A percentile compares a stretch with the other conserved stretches of the same genome.
These are phyloP conservation scores for Diadophis punctatus DNA, from an alignment of 2,113 vertebrate genomes.

Conservation along the genomic window DNA sequence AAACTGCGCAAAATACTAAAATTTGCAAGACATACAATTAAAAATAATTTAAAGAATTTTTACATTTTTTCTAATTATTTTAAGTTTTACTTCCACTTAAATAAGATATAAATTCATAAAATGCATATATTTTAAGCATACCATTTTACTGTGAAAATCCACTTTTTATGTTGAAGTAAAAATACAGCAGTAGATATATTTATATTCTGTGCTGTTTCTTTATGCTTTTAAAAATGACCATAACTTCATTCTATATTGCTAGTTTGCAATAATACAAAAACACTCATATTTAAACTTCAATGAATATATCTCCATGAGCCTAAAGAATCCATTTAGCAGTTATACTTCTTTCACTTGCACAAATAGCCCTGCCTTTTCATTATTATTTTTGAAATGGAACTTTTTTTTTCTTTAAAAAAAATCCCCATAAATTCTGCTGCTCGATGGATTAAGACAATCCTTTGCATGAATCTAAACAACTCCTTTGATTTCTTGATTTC, in stretches of 20 bases:
- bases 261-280: neutral
- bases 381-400: neutral
- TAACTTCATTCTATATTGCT: neutral
- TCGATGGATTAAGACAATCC: neutral
- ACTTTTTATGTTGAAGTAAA: neutral
- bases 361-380: neutral
- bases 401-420: neutral
- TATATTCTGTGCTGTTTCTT: neutral
- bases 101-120: neutral
- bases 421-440: neutral
- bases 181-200: neutral
- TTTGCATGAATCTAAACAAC: neutral
- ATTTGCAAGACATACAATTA: neutral
- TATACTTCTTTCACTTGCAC: neutral
- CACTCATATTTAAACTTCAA: neutral
- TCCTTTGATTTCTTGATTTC: neutral
- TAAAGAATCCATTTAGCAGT: no score
- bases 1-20: neutral
- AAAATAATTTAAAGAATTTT: neutral
- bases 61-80: neutral
- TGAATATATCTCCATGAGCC: neutral
- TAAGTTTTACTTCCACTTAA: neutral
- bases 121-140: neutral
- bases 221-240: neutral
- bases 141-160: neutral